These are phyloP conservation scores for Cylloceria caligata DNA, from an alignment of 2,888 invertebrate species.

Conservation along the genomic window DNA sequence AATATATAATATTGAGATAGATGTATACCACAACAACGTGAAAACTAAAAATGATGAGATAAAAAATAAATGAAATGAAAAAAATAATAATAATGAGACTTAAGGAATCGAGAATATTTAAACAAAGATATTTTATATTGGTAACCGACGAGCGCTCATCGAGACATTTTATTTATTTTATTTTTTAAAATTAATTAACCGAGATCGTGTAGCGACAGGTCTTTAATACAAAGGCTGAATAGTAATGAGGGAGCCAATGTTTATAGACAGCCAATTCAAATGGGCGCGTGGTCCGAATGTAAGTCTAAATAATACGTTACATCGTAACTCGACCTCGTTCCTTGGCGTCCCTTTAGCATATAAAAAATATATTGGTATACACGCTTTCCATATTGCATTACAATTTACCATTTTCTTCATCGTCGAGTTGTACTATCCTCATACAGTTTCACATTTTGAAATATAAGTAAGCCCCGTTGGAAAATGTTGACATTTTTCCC, in stretches of 20 bases:
- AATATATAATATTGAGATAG: conserved; percentile 58
- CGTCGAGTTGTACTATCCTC: conserved; percentile 71
- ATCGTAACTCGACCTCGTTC: conserved; percentile 75
- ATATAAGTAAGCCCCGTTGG: conserved; percentile 67
- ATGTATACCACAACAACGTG: conserved; percentile 48
- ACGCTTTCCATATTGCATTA: conserved; percentile 82
- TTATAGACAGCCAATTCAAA: conserved; percentile 72
- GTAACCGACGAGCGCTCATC: conserved; percentile 60
- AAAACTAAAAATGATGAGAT: conserved; percentile 42
- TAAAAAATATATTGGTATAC: conserved; percentile 84
- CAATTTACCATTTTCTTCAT: conserved; percentile 77
- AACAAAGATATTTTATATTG: conserved; percentile 57
- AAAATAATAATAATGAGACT: conserved; percentile 35
- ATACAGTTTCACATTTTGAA: conserved; percentile 68
- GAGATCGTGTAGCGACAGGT: conserved; percentile 61
- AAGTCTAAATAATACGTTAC: conserved; percentile 77
- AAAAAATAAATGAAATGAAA: background rate
- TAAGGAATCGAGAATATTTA: conserved; percentile 51
- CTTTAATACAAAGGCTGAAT: conserved; percentile 73
- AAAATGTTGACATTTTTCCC: conserved; percentile 57
- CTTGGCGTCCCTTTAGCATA: conserved; percentile 75
- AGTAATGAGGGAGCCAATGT: conserved; percentile 74
- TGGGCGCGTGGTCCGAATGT: conserved; percentile 67
- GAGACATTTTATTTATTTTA: conserved; percentile 51
- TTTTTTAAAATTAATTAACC: conserved; percentile 55